phyloP scores from a whole-genome alignment of 2,797 vertebrate genomes.

The Amazona ochrocephala region DNA sequence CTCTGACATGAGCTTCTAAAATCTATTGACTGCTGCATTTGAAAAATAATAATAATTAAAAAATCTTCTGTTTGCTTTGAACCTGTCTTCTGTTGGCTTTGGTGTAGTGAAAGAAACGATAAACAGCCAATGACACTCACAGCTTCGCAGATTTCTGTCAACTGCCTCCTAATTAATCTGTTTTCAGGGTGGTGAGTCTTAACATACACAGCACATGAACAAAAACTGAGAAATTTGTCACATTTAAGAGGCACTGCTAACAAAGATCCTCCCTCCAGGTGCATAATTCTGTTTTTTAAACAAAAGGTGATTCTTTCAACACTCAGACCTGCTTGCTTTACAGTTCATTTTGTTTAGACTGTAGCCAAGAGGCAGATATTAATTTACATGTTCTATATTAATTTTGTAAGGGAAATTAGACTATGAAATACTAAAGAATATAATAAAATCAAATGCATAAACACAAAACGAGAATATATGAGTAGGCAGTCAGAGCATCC shows the following conservation, averaged over 20 bases:
- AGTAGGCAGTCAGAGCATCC: background rate
- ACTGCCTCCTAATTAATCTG: background rate
- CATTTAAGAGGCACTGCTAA: background rate
- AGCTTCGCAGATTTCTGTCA: background rate
- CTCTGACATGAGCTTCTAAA: background rate
- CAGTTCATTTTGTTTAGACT: background rate
- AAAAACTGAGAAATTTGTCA: background rate
- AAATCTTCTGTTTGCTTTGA: background rate
- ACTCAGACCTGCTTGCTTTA: background rate
- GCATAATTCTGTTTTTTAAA: background rate
- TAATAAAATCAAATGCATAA: background rate
- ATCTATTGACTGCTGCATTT: background rate
- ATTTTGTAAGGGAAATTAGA: background rate
- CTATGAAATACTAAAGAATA: background rate
- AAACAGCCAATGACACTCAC: background rate
- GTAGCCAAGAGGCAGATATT: background rate
- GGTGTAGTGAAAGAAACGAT: background rate
- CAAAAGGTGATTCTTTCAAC: background rate
- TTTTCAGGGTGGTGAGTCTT: background rate
- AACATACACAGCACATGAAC: background rate
- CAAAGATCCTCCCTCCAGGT: background rate
- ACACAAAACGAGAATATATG: background rate
- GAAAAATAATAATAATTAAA: background rate
- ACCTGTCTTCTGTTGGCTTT: background rate
- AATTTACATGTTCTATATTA: background rate